Evolutionary conservation across 2,113 vertebrate genomes (phyloP), one percentile per base, ranked within the genome.

Genomic region (Trogon surrucura): DNA sequence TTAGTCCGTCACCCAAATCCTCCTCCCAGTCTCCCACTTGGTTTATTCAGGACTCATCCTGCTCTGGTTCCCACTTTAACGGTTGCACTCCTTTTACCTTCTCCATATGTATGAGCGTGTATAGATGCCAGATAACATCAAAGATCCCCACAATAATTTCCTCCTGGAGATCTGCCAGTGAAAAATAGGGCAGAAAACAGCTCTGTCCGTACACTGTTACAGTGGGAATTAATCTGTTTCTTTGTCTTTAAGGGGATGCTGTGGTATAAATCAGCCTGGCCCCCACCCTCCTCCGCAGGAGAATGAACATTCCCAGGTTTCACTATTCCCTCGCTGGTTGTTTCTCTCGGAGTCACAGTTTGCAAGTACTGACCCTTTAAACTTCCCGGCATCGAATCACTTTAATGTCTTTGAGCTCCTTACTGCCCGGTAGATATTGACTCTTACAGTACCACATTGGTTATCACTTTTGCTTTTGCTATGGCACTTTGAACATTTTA

Each of bases 341-440:
- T 51, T 80, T 88, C 22, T 36, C 67, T 73, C 80, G 0, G 4
- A 80, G 71, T 47, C 47, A 70, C 64, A 87, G 3, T 85, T 85
- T 96, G 82, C 54, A 72, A 57, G 56, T 36, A 41, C 38, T 75
- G 79, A 93, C 71, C 61, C 72, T 88, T 94, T 88, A 95, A 89
- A 88, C 71, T 88, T 94, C 70, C 66, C 9, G 1, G n/a, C 66
- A 25, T 48, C 13, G 3, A 87, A 64, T 47, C 36, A 32, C 22
- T 88, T 47, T 32, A 69, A 80, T 62, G 67, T 79, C 58, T 61
- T 84, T 79, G 58, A 88, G n/a, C 47, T 75, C 27, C 62, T 89
- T 81, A 65, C 41, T 80, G 58, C 66, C 70, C 81, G 47, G 81
- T 13, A 65, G 78, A 72, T 58, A 82, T 4, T 85, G 81, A 71